phyloP scores from a whole-genome alignment of 92 coral and sea anemone genomes.

The Paragorgia papillata region DNA sequence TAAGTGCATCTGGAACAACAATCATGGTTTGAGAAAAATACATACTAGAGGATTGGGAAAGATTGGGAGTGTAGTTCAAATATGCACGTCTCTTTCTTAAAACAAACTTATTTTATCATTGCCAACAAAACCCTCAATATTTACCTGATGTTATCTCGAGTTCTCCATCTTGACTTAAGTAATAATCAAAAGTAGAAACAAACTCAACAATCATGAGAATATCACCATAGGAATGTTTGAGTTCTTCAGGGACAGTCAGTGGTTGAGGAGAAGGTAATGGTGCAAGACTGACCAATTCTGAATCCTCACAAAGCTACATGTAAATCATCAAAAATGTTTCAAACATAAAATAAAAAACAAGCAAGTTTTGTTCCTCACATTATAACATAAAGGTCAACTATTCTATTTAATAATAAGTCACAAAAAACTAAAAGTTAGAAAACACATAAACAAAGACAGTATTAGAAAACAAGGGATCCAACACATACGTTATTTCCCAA shows the following conservation, averaged over 20 bases:
- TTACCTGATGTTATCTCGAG: constrained; percentile 71
- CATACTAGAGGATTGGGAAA: no score
- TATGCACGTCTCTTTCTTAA: no score
- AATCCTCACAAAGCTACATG: constrained; percentile 49
- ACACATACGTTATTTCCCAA: no score
- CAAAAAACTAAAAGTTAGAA: neutral
- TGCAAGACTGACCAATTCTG: constrained; percentile 57
- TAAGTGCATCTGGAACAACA: constrained; percentile 61
- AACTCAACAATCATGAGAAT: constrained; percentile 82
- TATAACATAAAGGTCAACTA: no score
- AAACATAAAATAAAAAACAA: no score
- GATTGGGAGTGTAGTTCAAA: no score
- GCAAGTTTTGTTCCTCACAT: neutral
- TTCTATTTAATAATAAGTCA: no score
- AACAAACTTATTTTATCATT: no score
- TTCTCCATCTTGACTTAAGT: constrained; percentile 53
- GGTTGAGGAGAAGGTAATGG: constrained; percentile 74
- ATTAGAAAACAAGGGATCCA: no score
- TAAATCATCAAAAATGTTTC: neutral
- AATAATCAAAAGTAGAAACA: constrained; percentile 57
- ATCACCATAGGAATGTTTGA: constrained; percentile 71
- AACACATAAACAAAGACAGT: no score
- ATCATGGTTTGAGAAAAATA: no score
- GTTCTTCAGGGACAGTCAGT: constrained; percentile 54
- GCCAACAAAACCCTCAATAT: no score